phyloP scores from a whole-genome alignment of 2,888 invertebrate species.

The Limenitis arthemis region DNA sequence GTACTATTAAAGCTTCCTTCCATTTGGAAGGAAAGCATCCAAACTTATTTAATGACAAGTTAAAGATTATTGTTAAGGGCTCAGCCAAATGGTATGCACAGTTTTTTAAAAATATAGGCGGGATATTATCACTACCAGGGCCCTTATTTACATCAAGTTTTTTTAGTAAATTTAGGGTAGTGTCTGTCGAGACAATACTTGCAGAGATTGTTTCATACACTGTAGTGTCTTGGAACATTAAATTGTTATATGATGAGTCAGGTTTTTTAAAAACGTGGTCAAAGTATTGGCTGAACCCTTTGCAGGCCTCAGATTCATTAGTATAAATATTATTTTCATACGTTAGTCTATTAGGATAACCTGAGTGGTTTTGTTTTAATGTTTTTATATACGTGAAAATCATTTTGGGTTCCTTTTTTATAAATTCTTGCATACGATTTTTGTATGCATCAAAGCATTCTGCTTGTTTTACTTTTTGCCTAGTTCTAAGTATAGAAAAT shows the following conservation, averaged over 20 bases:
- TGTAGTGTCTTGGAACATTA: background rate
- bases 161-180: background rate
- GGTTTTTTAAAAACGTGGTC: slow-evolving; percentile 5
- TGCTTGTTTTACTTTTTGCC: background rate
- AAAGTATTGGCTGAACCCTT: slow-evolving; percentile 3
- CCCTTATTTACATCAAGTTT: no score
- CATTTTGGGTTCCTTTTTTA: slow-evolving; percentile 1
- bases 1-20: no score
- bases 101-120: no score
- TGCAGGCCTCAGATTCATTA: background rate
- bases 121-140: no score
- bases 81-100: no score
- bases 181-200: background rate
- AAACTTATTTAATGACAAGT: no score
- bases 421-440: background rate
- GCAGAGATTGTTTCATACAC: background rate
- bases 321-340: background rate
- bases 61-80: no score
- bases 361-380: background rate
- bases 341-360: slow-evolving; percentile 1
- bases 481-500: background rate
- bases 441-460: background rate
- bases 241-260: background rate
- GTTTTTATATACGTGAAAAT: slow-evolving; percentile 2
- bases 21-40: no score